A percentile compares a stretch with the other conserved stretches of the same genome.
phyloP scores from a whole-genome alignment of 2,888 invertebrate genomes.

The Lithophane semibrunnea region DNA sequence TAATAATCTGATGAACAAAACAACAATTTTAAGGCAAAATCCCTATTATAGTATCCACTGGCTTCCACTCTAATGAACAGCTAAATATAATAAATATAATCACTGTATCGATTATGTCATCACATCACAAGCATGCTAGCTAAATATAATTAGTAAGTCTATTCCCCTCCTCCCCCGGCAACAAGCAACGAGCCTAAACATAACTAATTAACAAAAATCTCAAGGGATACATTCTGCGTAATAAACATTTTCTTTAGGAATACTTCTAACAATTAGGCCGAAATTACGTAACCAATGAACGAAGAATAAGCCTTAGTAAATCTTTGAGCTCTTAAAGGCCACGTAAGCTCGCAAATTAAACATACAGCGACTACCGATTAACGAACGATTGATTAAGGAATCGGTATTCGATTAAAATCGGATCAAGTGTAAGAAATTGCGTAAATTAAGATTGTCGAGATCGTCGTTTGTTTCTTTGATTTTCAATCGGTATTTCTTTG shows the following conservation, averaged over 20 bases:
- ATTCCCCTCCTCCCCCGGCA: not conserved
- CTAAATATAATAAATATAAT: conserved; percentile 17
- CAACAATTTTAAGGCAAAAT: too few species aligned
- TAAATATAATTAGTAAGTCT: conserved; percentile 27
- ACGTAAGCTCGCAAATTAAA: conserved; percentile 57
- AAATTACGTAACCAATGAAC: conserved; percentile 54
- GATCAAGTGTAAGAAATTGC: conserved; percentile 34
- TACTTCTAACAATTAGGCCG: conserved; percentile 24
- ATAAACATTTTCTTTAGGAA: conserved; percentile 51
- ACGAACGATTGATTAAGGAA: conserved; percentile 43
- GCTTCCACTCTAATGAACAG: not conserved
- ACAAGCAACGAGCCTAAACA: conserved; percentile 21
- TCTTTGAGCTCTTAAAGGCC: conserved; percentile 24
- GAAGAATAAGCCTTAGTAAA: conserved; percentile 5
- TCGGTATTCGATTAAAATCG: conserved; percentile 50
- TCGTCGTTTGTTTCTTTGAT: conserved; percentile 12
- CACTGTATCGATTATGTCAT: not conserved
- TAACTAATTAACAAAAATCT: conserved; percentile 51
- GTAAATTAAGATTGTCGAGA: conserved; percentile 39
- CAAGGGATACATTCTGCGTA: conserved; percentile 42
- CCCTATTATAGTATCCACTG: not conserved
- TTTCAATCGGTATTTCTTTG: conserved; percentile 15
- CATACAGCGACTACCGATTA: conserved; percentile 54
- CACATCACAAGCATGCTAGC: not conserved
- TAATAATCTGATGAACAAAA: too few species aligned